Conservation (phyloP, 2,113 vertebrate species). For the Anthoscopus minutus region DNA sequence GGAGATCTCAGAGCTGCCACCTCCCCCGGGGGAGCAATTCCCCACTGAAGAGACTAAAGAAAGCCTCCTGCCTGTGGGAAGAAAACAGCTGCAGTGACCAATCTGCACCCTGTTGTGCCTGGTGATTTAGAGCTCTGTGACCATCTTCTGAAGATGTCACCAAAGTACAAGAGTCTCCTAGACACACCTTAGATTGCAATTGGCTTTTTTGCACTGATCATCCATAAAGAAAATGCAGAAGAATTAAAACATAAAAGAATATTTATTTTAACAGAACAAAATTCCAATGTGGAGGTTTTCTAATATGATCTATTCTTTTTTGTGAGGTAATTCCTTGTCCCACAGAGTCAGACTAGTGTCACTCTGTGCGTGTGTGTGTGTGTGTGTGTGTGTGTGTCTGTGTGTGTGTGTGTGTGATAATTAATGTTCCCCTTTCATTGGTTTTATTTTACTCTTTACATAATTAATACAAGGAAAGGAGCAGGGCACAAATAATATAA, state of each 20-base stretch:
- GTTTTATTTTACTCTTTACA: neutral
- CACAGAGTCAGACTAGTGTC: fast-evolving
- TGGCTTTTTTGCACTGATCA: neutral
- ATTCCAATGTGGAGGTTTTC: fast-evolving
- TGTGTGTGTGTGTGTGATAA: no score
- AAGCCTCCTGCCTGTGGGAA: neutral
- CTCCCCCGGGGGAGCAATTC: fast-evolving
- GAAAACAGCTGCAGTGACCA: fast-evolving
- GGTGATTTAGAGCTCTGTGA: neutral
- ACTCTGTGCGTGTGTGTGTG: neutral
- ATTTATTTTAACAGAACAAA: neutral
- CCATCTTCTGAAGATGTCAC: neutral
- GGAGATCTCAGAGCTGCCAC: neutral
- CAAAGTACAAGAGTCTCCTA: neutral
- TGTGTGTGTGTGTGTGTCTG: neutral
- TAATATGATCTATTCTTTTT: neutral
- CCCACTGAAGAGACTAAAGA: neutral
- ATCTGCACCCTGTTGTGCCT: neutral
- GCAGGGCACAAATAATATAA: neutral
- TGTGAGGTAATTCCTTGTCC: neutral
- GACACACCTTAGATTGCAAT: neutral
- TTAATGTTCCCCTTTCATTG: neutral
- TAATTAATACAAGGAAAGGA: neutral
- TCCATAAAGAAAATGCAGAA: neutral
- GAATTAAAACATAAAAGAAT: neutral